Base-by-base conservation (phyloP, 2,797 vertebrate species). In the Megalops cyprinoides region DNA sequence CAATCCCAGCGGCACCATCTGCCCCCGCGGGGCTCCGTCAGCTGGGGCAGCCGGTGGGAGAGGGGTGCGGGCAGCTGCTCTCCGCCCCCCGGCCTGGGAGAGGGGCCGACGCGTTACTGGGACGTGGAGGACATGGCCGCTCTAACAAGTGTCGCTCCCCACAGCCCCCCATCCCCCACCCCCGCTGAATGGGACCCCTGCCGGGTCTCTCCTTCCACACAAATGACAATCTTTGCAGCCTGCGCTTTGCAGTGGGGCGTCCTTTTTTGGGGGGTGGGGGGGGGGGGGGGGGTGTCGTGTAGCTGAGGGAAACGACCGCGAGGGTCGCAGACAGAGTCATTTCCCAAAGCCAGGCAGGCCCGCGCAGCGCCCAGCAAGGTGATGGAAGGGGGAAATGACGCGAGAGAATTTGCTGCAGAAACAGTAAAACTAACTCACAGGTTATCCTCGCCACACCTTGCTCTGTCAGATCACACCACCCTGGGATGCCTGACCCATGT, bases 1-100 rank as follows among this genome's bases (percentile, higher is more conserved):
- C 96, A 97, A 95, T 96, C 95, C 92, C 93, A 93, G 93, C 95
- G 92, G 91, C 95, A 88, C 97, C 97, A 99, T 97, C 98, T 99
- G 97, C 96, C 95, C n/a, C 93, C 93, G 91, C 94, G 94, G 94
- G 95, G 92, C 95, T 95, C 96, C 92, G 95, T 98, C 97, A 97
- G 97, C 96, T 97, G 96, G 95, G 90, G 89, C 84, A 89, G 93
- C 96, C 97, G 95, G 95, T 96, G 94, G 92, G 94, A 96, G 86
- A 87, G 82, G 60, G 91, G 89, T 89, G 89, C 86, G 91, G 93
- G 96, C 97, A 98, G 96, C 96, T 98, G 97, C 94, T 97, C 94
- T 89, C 90, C 94, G 94, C 94, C 95, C 93, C 82, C 85, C 90
- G 90, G 90, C 90, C 90, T 89, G 83, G 87, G 85, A 85, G 87